Evolutionary conservation across 2,797 vertebrate species (phyloP).

Genomic region (Melanotaenia parkinsoni): DNA sequence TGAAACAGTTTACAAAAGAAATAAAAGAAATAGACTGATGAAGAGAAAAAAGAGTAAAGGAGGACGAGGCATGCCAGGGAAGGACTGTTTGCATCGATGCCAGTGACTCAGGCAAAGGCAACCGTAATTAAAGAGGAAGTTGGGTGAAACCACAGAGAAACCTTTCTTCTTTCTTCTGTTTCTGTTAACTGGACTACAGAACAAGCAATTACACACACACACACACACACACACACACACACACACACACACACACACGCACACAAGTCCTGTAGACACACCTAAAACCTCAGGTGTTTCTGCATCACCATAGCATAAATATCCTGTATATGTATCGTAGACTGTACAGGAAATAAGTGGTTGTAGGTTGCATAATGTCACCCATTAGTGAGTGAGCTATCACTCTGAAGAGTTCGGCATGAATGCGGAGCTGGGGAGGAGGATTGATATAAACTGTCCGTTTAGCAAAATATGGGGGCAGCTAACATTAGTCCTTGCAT

Average conservation of each 20-base stretch:
- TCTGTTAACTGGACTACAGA: slow-evolving; percentile 69
- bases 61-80: slow-evolving; percentile 59
- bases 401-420: neutral
- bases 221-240: neutral
- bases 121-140: slow-evolving; percentile 75
- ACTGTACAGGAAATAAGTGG: neutral
- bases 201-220: slow-evolving; percentile 12
- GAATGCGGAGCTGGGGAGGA: neutral
- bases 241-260: neutral
- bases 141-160: slow-evolving; percentile 73
- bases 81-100: slow-evolving; percentile 65
- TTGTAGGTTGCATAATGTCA: neutral
- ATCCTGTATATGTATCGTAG: neutral
- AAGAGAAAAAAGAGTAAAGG: slow-evolving; percentile 36
- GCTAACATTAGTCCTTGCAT: neutral
- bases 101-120: slow-evolving; percentile 60
- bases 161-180: neutral
- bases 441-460: neutral
- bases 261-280: neutral
- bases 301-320: neutral
- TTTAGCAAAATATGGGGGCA: neutral
- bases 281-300: neutral
- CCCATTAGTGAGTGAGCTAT: neutral
- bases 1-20: slow-evolving; percentile 60
- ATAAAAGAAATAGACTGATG: slow-evolving; percentile 55